These are phyloP conservation scores for Sandelia bainsii DNA, from an alignment of 2,797 vertebrate species.

Conservation along the genomic window DNA sequence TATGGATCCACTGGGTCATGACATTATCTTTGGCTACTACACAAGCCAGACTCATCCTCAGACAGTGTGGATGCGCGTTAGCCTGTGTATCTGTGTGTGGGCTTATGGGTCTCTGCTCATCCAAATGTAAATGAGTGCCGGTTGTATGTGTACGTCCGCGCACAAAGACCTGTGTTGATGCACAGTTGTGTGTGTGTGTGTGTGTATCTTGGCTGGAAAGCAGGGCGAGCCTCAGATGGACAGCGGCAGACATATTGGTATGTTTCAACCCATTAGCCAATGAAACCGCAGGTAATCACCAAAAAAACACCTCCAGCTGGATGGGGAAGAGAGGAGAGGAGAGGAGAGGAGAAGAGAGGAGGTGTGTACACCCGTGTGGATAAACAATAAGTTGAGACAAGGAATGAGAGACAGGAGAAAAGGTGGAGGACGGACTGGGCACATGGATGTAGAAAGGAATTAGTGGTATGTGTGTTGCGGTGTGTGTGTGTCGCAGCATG, in stretches of 20 bases:
- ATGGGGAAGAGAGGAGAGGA: conserved; percentile 59
- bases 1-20: conserved; percentile 71
- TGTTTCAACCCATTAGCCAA: conserved; percentile 90
- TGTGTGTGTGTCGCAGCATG: conserved; percentile 74
- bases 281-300: conserved; percentile 88
- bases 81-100: conserved; percentile 54
- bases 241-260: conserved; percentile 87
- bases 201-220: conserved; percentile 74
- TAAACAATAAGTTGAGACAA: conserved; percentile 61
- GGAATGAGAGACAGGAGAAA: conserved; percentile 50
- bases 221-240: conserved; percentile 75
- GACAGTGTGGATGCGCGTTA: conserved; percentile 53
- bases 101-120: conserved; percentile 55
- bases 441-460: conserved; percentile 68
- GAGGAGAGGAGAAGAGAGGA: conserved; percentile 5
- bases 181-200: conserved; percentile 15
- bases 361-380: conserved; percentile 30
- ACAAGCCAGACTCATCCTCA: conserved; percentile 59
- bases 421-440: conserved; percentile 40
- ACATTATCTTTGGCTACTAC: conserved; percentile 75
- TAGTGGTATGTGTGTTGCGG: conserved; percentile 66
- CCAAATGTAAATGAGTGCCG: conserved; percentile 67
- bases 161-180: conserved; percentile 63
- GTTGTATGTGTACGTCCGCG: conserved; percentile 63
- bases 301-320: conserved; percentile 87